Conservation (phyloP, 2,888 invertebrate species). For the Pollenia angustigena region DNA sequence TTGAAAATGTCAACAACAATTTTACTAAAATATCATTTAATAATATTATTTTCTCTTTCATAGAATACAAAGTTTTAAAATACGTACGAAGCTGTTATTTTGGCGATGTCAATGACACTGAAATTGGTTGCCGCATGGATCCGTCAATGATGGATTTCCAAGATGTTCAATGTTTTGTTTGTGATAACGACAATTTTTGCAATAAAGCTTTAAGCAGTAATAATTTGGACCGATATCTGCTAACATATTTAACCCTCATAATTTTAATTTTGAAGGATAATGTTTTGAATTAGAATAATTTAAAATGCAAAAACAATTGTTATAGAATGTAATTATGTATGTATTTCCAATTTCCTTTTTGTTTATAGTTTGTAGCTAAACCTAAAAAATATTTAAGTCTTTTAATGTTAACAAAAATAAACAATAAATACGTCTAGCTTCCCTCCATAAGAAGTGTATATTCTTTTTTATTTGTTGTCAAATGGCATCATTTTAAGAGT, state of each 20-base stretch:
- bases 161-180: constrained; percentile 79
- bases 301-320: not conserved
- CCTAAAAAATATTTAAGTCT: too few species aligned
- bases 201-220: constrained; percentile 74
- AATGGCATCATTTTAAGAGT: too few species aligned
- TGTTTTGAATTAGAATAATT: constrained; percentile 24
- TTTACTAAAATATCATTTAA: not conserved
- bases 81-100: constrained; percentile 80
- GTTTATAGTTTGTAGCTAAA: too few species aligned
- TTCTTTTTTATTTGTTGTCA: too few species aligned
- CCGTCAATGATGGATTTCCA: constrained; percentile 77
- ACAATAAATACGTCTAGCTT: too few species aligned
- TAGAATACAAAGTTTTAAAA: constrained; percentile 79
- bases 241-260: constrained; percentile 17
- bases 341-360: too few species aligned
- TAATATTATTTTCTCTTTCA: constrained; percentile 11
- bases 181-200: constrained; percentile 79
- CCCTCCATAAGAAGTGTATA: too few species aligned
- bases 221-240: not conserved
- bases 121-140: constrained; percentile 79
- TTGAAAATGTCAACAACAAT: not conserved
- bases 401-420: too few species aligned
- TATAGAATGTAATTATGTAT: too few species aligned
- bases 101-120: constrained; percentile 80
- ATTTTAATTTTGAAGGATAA: constrained; percentile 18